Evolutionary conservation across 2,888 invertebrate species (phyloP), one percentile per base, ranked within the genome.

Genomic region (Spialia ferax): DNA sequence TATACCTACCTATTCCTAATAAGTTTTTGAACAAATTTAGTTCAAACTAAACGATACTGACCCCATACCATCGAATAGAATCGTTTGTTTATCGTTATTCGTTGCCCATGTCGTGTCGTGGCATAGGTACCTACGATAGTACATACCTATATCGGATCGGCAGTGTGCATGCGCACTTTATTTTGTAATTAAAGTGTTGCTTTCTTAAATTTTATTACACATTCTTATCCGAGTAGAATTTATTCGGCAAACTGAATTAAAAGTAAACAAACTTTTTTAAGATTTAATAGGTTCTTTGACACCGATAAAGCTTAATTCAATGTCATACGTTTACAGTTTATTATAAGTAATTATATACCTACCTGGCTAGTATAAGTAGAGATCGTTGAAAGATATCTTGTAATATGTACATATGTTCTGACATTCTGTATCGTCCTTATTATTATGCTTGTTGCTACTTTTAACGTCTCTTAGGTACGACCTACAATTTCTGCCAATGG

Each of bases 281-380:
- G 79, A 80, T 81, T 84, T 88, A 85, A 90, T 87, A 87, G 87
- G 91, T 88, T 91, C 82, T 85, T 91, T 91, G 89, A 84, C 91
- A 81, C 81, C 84, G 72, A 83, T 83, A 84, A 84, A 85, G 77
- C 70, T 80, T 77, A 78, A 78, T 81, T 84, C 86, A 88, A 85
- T 87, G 88, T 85, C 86, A 45, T 45, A 7, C 18, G 42, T 18
- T 45, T 18, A 18, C 15, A 45, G 45, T 48, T 20, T 18, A 18
- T 42, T 32, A 32, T 2, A n/a, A n/a, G n/a, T n/a, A 11, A 11
- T 35, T 35, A 35, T 35, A 35, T 10, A 11, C 2, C 0, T 4
- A 38, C n/a, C 3, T 38, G 4, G 38, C 38, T 38, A n/a, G n/a
- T 38, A n/a, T 38, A 38, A 11, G 0, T n/a, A n/a, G n/a, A n/a